Percentiles rank a stretch among this genome's conserved stretches.
phyloP scores from a whole-genome alignment of 2,113 vertebrate genomes.

The Thalassoma bifasciatum region DNA sequence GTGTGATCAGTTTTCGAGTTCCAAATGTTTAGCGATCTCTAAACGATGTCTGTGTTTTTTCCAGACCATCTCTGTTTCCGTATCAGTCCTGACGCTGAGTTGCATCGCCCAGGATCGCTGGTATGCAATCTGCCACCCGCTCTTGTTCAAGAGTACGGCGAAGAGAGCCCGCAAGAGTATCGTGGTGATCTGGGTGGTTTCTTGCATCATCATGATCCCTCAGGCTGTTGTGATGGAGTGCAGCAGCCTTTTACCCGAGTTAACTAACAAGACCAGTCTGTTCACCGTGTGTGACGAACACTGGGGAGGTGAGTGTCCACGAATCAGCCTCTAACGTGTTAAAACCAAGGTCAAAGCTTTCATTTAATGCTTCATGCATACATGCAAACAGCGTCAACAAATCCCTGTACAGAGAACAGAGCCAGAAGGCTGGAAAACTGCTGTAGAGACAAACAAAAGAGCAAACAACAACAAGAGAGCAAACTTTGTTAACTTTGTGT shows the following conservation, averaged over 20 bases:
- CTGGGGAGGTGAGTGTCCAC: slow-evolving; percentile 88
- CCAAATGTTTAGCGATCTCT: background rate
- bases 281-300: slow-evolving; percentile 97
- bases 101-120: slow-evolving; percentile 97
- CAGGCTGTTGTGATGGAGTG: slow-evolving; percentile 97
- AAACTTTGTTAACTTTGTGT: too few relatives aligned
- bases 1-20: too few relatives aligned
- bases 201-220: slow-evolving; percentile 96
- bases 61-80: slow-evolving; percentile 96
- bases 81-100: slow-evolving; percentile 95
- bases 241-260: slow-evolving; percentile 89
- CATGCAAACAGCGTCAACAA: too few relatives aligned
- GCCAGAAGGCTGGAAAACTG: too few relatives aligned
- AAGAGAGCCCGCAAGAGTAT: slow-evolving; percentile 94
- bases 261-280: slow-evolving; percentile 95
- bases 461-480: too few relatives aligned
- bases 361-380: too few relatives aligned
- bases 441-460: too few relatives aligned
- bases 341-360: too few relatives aligned
- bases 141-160: slow-evolving; percentile 98
- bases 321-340: background rate
- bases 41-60: background rate
- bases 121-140: slow-evolving; percentile 98
- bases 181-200: slow-evolving; percentile 94
- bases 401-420: too few relatives aligned